Base-by-base conservation (phyloP, 2,113 vertebrate species). In the Gobius niger region DNA sequence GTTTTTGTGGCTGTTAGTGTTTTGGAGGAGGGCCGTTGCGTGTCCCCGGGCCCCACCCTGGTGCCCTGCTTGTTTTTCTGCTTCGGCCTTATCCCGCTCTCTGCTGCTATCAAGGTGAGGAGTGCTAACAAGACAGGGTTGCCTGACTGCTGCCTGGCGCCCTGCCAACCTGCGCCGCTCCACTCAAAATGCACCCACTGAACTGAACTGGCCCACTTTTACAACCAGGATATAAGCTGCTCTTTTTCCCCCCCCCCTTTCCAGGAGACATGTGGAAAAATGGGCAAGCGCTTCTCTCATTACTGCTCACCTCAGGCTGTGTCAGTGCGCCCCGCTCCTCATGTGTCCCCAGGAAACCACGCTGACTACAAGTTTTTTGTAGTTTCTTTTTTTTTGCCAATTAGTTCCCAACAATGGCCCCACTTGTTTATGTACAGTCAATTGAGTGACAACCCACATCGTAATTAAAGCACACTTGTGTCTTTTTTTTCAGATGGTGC, bases 1-100 rank as follows among this genome's bases (percentile, higher is more conserved):
- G 89, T 89, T 88, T 91, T 88, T 89, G 76, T 84, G 91, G 88
- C 90, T 91, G 90, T 90, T 90, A 87, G 82, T 87, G 82, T 87
- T 34, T 87, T 76, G 83, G 81, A 81, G 80, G 83, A 84, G 85
- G 77, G 69, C 82, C 84, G 74, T 90, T 83, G 86, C 82, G 78
- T 92, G 78, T 87, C 82, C 82, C 69, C 24, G 63, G 63, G 82
- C 83, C 82, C 76, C 85, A 82, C 88, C 90, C 86, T 76, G 64
- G 69, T 70, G 76, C 13, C 10, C 57, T 72, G 68, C 61, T 90
- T 89, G 86, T 91, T 89, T 89, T 88, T 88, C 82, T 84, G 75
- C 68, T 65, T 73, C 24, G 18, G 77, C 78, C 70, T 78, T 85
- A 82, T 83, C 82, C 82, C 68, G 84, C 75, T 77, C 70, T 81